These are phyloP conservation scores for Ectemnius continuus DNA, from an alignment of 2,888 invertebrate species.

Conservation along the genomic window DNA sequence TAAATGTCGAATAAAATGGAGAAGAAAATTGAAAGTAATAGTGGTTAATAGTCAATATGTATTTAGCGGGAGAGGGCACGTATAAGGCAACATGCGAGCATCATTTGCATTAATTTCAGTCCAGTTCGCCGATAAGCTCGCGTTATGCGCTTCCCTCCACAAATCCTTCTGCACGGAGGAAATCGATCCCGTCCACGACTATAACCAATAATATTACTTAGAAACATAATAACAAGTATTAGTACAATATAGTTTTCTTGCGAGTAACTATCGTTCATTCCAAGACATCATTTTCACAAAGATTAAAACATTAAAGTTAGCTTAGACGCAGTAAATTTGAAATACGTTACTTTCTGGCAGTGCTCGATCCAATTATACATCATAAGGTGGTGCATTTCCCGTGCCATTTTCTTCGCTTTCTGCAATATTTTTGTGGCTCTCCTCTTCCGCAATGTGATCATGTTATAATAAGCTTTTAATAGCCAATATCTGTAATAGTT, in stretches of 20 bases:
- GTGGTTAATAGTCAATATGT: background rate
- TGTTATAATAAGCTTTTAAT: constrained; percentile 80
- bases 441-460: constrained; percentile 77
- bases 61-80: constrained; percentile 78
- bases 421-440: constrained; percentile 76
- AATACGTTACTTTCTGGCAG: constrained; percentile 77
- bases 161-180: constrained; percentile 76
- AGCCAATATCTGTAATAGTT: constrained; percentile 59
- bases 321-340: too few species aligned
- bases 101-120: constrained; percentile 77
- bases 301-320: background rate
- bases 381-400: constrained; percentile 75
- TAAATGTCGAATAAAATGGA: background rate
- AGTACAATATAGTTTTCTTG: background rate
- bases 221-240: background rate
- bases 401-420: constrained; percentile 76
- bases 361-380: constrained; percentile 80
- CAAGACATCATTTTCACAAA: background rate
- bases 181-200: constrained; percentile 81
- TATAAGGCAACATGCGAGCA: constrained; percentile 77
- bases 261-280: background rate
- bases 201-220: constrained; percentile 44
- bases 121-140: constrained; percentile 76
- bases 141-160: constrained; percentile 80
- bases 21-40: too few species aligned